Base-by-base conservation (phyloP, 2,797 vertebrate species). In the Toxotes lorentzi region DNA sequence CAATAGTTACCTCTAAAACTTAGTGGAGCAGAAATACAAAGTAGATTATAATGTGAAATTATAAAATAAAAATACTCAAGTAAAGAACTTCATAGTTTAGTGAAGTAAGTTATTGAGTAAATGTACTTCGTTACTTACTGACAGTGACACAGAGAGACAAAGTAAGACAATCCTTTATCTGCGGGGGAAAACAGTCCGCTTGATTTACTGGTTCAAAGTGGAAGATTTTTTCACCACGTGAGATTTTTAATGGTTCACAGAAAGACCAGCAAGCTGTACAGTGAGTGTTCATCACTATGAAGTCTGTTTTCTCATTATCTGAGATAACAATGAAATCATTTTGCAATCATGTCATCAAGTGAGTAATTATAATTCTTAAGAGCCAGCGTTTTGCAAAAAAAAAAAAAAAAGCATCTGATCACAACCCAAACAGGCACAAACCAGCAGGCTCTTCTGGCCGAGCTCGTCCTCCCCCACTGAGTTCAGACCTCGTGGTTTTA, bases 401-500 rank as follows among this genome's bases (percentile, higher is more conserved):
- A n/a, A n/a, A n/a, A n/a, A n/a, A n/a, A n/a, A n/a, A n/a, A n/a
- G n/a, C 40, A 19, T 60, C 60, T 68, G 41, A 83, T 72, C 76
- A 60, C 71, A 67, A 67, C 50, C 35, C 2, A 45, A 61, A 83
- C 24, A 67, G 79, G 84, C 90, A 81, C 70, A 87, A 76, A 59
- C 43, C 23, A 21, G 38, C 43, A 34, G 50, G 72, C 59, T 79
- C 27, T 24, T 53, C 67, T 58, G 45, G 23, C 50, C 35, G 66
- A 67, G 61, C 81, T 62, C n/a, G 34, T 48, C 79, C 53, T 69
- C 58, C 50, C 64, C 48, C 51, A 9, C 57, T 68, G 78, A 76
- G 76, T 56, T 81, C 80, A 79, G 75, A 72, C 70, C 72, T 79
- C 14, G 73, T 78, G 85, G 82, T 65, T 87, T 89, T 86, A 93